Evolutionary conservation across 2,797 vertebrate species (phyloP).

Genomic region (Hippoglossus hippoglossus): DNA sequence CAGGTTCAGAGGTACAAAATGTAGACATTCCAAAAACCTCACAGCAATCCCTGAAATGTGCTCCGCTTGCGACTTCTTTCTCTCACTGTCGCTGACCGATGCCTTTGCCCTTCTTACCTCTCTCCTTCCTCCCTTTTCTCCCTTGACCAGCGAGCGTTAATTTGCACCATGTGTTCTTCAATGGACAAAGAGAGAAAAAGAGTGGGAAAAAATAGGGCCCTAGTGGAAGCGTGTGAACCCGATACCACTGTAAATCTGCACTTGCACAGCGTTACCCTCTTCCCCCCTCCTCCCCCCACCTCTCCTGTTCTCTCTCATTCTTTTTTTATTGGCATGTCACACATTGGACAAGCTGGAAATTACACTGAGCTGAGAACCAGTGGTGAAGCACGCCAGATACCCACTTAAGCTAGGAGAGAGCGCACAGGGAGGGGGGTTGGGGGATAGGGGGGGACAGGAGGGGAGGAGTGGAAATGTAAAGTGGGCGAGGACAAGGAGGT

Average conservation of each 20-base stretch:
- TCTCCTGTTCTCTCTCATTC: slow-evolving; percentile 65
- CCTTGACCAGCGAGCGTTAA: slow-evolving; percentile 72
- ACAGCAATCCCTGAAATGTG: slow-evolving; percentile 72
- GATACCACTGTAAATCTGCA: slow-evolving; percentile 84
- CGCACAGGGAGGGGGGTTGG: neutral
- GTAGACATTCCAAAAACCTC: slow-evolving; percentile 75
- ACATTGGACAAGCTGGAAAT: slow-evolving; percentile 82
- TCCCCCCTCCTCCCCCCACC: slow-evolving; percentile 27
- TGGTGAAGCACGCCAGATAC: slow-evolving; percentile 68
- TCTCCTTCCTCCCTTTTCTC: slow-evolving; percentile 53
- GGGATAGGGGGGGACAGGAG: slow-evolving; percentile 17
- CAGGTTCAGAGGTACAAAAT: slow-evolving; percentile 54
- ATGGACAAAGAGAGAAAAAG: slow-evolving; percentile 56
- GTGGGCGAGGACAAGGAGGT: slow-evolving; percentile 43
- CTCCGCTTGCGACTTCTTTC: slow-evolving; percentile 55
- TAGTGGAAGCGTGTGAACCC: slow-evolving; percentile 80
- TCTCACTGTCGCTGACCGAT: slow-evolving; percentile 50
- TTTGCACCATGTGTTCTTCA: slow-evolving; percentile 86
- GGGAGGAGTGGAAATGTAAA: slow-evolving; percentile 51
- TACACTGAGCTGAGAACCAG: slow-evolving; percentile 70
- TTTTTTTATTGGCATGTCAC: slow-evolving; percentile 85
- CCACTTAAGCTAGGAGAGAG: slow-evolving; percentile 63
- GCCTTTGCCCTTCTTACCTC: slow-evolving; percentile 55
- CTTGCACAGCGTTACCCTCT: slow-evolving; percentile 67
- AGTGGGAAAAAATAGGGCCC: slow-evolving; percentile 29